Conservation (phyloP, 2,113 vertebrate genomes). For the Ginglymostoma cirratum region DNA sequence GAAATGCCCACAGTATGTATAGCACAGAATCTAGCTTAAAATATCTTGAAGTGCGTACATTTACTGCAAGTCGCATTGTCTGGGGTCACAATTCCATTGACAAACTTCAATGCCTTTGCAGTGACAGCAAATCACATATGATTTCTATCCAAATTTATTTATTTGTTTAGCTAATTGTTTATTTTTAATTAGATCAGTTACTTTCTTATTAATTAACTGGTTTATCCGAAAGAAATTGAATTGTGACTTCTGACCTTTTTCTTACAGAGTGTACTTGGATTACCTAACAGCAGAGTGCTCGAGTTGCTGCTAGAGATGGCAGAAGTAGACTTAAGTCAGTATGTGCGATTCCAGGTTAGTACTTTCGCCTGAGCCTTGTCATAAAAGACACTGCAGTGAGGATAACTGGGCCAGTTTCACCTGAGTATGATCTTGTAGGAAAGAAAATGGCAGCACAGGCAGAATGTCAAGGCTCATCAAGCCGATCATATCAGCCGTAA, state of each 20-base stretch:
- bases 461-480: not conserved
- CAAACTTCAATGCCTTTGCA: not conserved
- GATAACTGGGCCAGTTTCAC: not conserved
- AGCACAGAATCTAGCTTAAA: not conserved
- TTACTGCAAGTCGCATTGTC: not conserved
- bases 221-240: not conserved
- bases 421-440: not conserved
- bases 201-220: not conserved
- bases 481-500: not conserved
- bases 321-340: not conserved
- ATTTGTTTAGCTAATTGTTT: not conserved
- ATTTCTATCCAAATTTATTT: not conserved
- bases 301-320: not conserved
- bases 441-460: not conserved
- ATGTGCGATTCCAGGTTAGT: constrained; percentile 17
- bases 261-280: not conserved
- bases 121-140: not conserved
- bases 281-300: not conserved
- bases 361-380: not conserved
- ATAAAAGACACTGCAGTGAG: not conserved
- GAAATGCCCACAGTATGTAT: not conserved
- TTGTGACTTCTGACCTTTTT: not conserved
- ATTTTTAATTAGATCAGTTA: not conserved
- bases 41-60: not conserved
- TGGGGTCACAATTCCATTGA: not conserved